Evolutionary conservation across 2,888 invertebrate genomes (phyloP).

Genomic region (Melipona beecheii): DNA sequence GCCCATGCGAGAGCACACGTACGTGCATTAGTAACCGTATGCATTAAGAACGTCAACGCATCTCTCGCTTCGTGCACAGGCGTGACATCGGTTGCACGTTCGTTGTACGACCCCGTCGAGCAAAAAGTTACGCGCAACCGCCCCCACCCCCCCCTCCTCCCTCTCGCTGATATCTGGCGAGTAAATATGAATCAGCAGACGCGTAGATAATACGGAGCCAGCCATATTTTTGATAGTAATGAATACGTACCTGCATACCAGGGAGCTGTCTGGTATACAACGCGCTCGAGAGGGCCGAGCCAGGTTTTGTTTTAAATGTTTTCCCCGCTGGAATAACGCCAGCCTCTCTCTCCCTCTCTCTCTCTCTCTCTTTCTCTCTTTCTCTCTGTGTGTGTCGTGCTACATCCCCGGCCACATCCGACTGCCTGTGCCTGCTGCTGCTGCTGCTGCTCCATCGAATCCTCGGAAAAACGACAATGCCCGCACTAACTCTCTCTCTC

Average conservation of each 20-base stretch:
- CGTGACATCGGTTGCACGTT: background rate
- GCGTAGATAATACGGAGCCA: constrained; percentile 58
- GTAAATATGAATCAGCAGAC: constrained; percentile 63
- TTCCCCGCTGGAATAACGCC: constrained; percentile 73
- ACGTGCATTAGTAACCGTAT: background rate
- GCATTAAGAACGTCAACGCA: background rate
- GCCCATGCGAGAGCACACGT: background rate
- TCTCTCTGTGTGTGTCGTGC: constrained; percentile 25
- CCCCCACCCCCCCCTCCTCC: no score
- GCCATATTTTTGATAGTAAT: constrained; percentile 70
- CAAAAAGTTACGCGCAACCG: background rate
- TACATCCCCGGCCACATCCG: constrained; percentile 27
- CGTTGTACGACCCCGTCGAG: no score
- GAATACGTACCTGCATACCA: constrained; percentile 65
- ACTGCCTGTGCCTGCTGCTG: constrained; percentile 8
- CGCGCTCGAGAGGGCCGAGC: constrained; percentile 49
- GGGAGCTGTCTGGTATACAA: constrained; percentile 39
- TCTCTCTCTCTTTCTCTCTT: no score
- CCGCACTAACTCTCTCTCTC: constrained; percentile 13
- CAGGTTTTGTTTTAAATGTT: constrained; percentile 72
- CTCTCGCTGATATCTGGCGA: constrained; percentile 4
- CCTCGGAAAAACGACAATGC: constrained; percentile 57
- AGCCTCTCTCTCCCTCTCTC: constrained; percentile 24
- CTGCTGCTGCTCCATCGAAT: constrained; percentile 44
- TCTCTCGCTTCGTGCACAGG: background rate